phyloP scores from a whole-genome alignment of 2,888 invertebrate genomes.

The Adineta ricciae region DNA sequence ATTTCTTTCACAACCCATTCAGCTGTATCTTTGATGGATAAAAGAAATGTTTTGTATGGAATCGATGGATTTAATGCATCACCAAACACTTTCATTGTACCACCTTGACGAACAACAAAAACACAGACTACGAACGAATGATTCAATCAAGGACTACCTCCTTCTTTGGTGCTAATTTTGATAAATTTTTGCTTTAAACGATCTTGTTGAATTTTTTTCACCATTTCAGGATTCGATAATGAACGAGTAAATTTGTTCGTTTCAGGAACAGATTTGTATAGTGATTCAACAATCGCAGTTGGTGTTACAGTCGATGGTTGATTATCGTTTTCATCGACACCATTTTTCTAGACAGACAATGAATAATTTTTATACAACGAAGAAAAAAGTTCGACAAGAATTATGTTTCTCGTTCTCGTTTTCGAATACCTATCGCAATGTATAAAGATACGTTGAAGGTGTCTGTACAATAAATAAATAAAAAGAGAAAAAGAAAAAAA shows the following conservation, averaged over 20 bases:
- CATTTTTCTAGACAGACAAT: background rate
- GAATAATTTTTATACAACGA: background rate
- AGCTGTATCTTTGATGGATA: conserved; percentile 83
- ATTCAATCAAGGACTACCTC: conserved; percentile 51
- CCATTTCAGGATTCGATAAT: conserved; percentile 98
- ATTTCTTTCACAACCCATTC: conserved; percentile 86
- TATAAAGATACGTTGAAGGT: background rate
- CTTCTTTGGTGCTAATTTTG: conserved; percentile 85
- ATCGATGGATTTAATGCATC: conserved; percentile 88
- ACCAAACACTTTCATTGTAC: conserved; percentile 70
- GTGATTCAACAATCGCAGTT: conserved; percentile 42
- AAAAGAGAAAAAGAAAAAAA: background rate
- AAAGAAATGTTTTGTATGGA: conserved; percentile 88
- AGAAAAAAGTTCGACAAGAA: conserved; percentile 35
- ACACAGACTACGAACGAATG: background rate
- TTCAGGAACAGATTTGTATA: conserved; percentile 73
- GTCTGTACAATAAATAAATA: background rate
- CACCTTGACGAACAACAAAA: conserved; percentile 42
- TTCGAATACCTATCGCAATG: background rate
- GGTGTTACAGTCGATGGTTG: background rate
- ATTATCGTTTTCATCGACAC: background rate
- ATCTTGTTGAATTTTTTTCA: conserved; percentile 91
- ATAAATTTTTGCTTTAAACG: conserved; percentile 89
- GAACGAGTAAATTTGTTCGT: conserved; percentile 87
- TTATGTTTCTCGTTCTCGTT: conserved; percentile 28